phyloP scores from a whole-genome alignment of 64 coral and sea anemone genomes.

The Platygyra sinensis region DNA sequence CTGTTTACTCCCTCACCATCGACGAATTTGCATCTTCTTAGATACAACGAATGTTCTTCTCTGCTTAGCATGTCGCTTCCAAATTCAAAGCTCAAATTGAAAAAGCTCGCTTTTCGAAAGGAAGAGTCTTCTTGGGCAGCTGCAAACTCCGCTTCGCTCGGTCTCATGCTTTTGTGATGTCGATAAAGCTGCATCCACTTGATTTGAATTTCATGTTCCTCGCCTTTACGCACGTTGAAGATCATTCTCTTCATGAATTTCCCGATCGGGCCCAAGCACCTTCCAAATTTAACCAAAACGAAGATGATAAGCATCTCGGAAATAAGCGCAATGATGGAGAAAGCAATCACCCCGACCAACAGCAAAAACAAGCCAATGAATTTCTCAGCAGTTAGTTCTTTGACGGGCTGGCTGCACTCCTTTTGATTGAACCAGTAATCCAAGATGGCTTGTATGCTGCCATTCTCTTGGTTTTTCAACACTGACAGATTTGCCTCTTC shows the following conservation, averaged over 20 bases:
- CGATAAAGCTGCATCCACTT: slow-evolving; percentile 29
- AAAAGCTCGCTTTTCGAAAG: slow-evolving; percentile 30
- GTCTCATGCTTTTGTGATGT: slow-evolving; percentile 9
- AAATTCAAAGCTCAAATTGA: slow-evolving; percentile 23
- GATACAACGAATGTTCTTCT: not conserved
- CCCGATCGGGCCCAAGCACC: slow-evolving; percentile 5
- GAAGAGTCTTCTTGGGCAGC: not conserved
- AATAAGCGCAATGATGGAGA: slow-evolving; percentile 17
- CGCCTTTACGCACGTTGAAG: slow-evolving; percentile 38
- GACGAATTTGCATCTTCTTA: not conserved
- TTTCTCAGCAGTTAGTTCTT: not conserved
- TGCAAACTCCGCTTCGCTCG: not conserved
- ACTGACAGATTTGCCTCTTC: slow-evolving; percentile 46
- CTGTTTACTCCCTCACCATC: not conserved
- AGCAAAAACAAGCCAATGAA: slow-evolving; percentile 59
- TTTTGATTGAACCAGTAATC: slow-evolving; percentile 47
- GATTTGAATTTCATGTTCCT: slow-evolving; percentile 22
- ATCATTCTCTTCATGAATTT: slow-evolving; percentile 25
- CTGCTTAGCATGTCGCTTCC: not conserved
- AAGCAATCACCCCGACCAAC: slow-evolving; percentile 19
- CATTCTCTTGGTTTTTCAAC: slow-evolving; percentile 68
- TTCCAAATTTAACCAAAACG: slow-evolving; percentile 44
- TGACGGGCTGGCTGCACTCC: not conserved
- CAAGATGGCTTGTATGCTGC: slow-evolving; percentile 45
- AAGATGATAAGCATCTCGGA: slow-evolving; percentile 47